phyloP scores from a whole-genome alignment of 2,888 invertebrate genomes.

The Habrosyne pyritoides region DNA sequence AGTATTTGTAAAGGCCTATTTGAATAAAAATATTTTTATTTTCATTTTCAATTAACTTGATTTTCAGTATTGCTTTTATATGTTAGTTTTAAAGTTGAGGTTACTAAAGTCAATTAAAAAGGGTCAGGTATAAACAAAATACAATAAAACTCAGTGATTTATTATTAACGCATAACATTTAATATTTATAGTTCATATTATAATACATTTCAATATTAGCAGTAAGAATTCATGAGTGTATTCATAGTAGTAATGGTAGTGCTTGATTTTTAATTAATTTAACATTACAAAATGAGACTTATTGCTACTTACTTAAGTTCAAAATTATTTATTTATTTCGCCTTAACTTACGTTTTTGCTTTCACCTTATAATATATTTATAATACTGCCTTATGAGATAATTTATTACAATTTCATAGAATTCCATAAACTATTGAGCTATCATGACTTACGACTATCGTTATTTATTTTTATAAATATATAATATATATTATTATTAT shows the following conservation, averaged over 20 bases:
- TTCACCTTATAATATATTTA: slow-evolving; percentile 48
- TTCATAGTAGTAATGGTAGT: slow-evolving; percentile 80
- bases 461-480: slow-evolving; percentile 42
- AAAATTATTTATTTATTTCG: slow-evolving; percentile 58
- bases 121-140: not conserved
- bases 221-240: slow-evolving; percentile 82
- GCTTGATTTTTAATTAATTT: slow-evolving; percentile 76
- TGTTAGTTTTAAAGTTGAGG: no score
- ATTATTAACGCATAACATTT: slow-evolving; percentile 89
- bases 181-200: slow-evolving; percentile 85
- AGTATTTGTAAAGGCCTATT: no score
- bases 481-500: slow-evolving; percentile 46
- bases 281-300: slow-evolving; percentile 83
- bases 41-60: no score
- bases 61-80: no score
- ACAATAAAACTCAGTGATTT: slow-evolving; percentile 66
- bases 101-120: not conserved
- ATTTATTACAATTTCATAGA: slow-evolving; percentile 69
- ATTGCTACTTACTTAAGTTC: slow-evolving; percentile 51
- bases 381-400: slow-evolving; percentile 60
- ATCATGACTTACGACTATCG: slow-evolving; percentile 57
- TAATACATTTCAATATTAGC: slow-evolving; percentile 84
- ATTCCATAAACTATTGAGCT: slow-evolving; percentile 76
- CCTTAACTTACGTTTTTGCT: slow-evolving; percentile 42
- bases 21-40: no score